Evolutionary conservation across 1,140 invertebrate genomes (phyloP), one percentile per base, ranked within the genome.

Genomic region (Tribolium castaneum): DNA sequence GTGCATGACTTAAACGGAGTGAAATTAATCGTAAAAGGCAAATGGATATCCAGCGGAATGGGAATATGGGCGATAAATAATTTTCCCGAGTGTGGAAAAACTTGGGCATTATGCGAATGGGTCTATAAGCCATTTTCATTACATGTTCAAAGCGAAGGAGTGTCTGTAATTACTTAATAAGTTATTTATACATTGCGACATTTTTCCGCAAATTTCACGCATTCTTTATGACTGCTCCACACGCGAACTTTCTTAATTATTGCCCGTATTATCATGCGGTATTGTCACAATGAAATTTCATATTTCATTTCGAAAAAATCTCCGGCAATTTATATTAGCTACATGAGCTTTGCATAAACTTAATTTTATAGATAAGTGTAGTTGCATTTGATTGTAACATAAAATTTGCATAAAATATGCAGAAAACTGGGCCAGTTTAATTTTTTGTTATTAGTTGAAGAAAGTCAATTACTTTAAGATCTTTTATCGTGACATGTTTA

Each of bases 181-280:
- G 39, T 45, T 45, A 45, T 45, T 45, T 45, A 45, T 45, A 45
- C 39, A 45, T 45, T 45, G 39, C 39, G 56, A 62, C 56, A 62
- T 62, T 62, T 16, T 62, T 62, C 13, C n/a, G 34, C 56, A 62
- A 62, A 62, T 62, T 62, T 34, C 34, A 62, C 16, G 56, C 56
- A 12, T 62, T 12, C 19, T 62, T 62, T 19, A 62, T 45, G 39
- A 45, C 39, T 45, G 2, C n/a, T 7, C 39, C 9, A n/a, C 39
- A 45, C n/a, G 39, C 39, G 9, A 45, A 45, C 9, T 45, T 45
- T n/a, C 39, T 45, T 45, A 45, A 45, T 45, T 45, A 45, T 45
- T 45, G 39, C n/a, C 39, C n/a, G n/a, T 45, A 45, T 45, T n/a
- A 45, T 6, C 39, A 45, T 45, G 39, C 39, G 9, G 5, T 45